Conservation (phyloP, 1,140 invertebrate species). For the Ceratina calcarata region DNA sequence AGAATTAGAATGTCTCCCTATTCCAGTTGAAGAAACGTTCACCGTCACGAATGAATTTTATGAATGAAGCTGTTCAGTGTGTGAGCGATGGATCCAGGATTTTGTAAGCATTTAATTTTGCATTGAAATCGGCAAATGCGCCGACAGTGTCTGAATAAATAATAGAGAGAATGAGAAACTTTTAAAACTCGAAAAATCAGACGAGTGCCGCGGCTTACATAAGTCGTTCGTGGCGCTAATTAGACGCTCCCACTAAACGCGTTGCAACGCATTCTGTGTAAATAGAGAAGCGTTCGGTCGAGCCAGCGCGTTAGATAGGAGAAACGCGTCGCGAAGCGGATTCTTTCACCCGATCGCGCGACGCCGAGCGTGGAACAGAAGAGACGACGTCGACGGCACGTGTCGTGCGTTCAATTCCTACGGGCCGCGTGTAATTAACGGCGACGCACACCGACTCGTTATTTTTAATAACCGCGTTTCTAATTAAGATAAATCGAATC, state of each 20-base stretch:
- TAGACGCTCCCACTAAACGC: not conserved
- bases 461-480: conserved; percentile 9
- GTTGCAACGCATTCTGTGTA: too few relatives aligned
- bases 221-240: not conserved
- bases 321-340: not conserved
- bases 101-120: too few relatives aligned
- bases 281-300: not conserved
- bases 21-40: too few relatives aligned
- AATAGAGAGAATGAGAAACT: too few relatives aligned
- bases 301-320: not conserved
- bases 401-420: conserved; percentile 10
- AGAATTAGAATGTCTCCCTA: too few relatives aligned
- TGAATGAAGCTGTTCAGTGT: too few relatives aligned
- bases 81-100: too few relatives aligned
- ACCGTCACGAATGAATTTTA: too few relatives aligned
- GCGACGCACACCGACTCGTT: not conserved
- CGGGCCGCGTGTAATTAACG: conserved; percentile 8
- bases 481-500: conserved; percentile 31
- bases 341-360: conserved; percentile 16
- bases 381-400: not conserved
- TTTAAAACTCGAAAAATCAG: not conserved
- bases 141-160: too few relatives aligned
- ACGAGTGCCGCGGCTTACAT: too few relatives aligned
- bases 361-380: not conserved
- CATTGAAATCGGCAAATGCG: too few relatives aligned